phyloP scores from a whole-genome alignment of 2,888 invertebrate species.

The Epinotia nisella region DNA sequence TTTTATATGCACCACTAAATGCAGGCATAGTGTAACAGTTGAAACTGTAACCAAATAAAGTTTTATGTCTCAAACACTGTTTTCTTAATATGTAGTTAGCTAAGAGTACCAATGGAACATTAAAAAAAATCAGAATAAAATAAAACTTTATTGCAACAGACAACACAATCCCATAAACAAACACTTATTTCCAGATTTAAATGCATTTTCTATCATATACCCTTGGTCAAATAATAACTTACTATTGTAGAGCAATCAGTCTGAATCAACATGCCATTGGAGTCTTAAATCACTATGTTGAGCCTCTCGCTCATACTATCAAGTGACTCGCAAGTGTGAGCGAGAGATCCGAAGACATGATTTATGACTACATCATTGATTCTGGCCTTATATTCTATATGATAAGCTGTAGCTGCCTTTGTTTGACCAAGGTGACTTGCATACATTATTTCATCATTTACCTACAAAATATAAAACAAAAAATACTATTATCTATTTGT shows the following conservation, averaged over 20 bases:
- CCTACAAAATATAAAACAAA: background rate
- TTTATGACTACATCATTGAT: too few species aligned
- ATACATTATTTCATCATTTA: background rate
- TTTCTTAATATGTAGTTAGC: background rate
- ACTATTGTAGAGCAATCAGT: too few species aligned
- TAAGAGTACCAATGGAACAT: background rate
- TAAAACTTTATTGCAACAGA: slow-evolving; percentile 13
- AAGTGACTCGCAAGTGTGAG: too few species aligned
- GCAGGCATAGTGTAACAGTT: slow-evolving; percentile 36
- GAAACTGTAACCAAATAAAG: slow-evolving; percentile 39
- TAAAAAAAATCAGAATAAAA: background rate
- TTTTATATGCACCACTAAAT: slow-evolving; percentile 42
- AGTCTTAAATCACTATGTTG: too few species aligned
- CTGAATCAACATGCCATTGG: too few species aligned
- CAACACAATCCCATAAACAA: background rate
- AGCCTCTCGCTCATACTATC: too few species aligned
- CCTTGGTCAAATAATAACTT: background rate
- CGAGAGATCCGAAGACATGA: too few species aligned
- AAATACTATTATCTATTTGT: slow-evolving; percentile 1
- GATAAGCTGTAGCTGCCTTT: background rate
- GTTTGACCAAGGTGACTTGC: background rate
- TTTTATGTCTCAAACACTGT: slow-evolving; percentile 17
- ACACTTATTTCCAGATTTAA: background rate
- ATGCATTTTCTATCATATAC: background rate
- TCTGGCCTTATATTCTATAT: background rate